Percentiles rank a stretch among this genome's conserved stretches.
phyloP scores from a whole-genome alignment of 2,113 vertebrate genomes.

The Amblyopsis rosae region DNA sequence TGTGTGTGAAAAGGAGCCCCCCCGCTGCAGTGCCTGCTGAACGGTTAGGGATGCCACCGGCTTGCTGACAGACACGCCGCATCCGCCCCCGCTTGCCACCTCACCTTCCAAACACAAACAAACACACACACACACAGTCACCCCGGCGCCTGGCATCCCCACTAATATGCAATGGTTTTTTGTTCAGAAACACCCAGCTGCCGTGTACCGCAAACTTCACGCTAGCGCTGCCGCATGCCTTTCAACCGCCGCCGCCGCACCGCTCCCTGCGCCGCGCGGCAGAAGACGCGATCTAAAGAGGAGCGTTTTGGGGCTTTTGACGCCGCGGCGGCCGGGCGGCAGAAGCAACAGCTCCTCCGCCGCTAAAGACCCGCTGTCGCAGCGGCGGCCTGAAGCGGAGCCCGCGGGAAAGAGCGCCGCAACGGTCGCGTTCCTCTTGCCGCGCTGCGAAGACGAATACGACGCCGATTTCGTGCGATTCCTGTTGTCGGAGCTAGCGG shows the following conservation, averaged over 20 bases:
- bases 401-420: conserved; percentile 70
- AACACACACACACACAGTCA: conserved; percentile 55
- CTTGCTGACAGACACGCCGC: conserved; percentile 59
- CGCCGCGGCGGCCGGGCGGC: conserved; percentile 79
- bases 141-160: conserved; percentile 37
- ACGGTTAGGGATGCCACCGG: conserved; percentile 68
- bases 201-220: conserved; percentile 82
- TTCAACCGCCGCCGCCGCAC: conserved; percentile 62
- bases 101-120: conserved; percentile 75
- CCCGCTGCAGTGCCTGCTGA: conserved; percentile 84
- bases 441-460: conserved; percentile 85
- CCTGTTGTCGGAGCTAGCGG: conserved; percentile 46
- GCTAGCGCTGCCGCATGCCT: conserved; percentile 84
- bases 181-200: conserved; percentile 84
- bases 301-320: conserved; percentile 69
- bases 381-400: conserved; percentile 49
- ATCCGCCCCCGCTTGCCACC: conserved; percentile 74
- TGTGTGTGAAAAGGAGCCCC: conserved; percentile 81
- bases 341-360: conserved; percentile 73
- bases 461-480: conserved; percentile 77
- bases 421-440: conserved; percentile 81
- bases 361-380: conserved; percentile 59
- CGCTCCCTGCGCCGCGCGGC: conserved; percentile 70
- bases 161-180: conserved; percentile 93
- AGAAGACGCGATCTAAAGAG: conserved; percentile 76